Evolutionary conservation across 2,113 vertebrate genomes (phyloP), one percentile per base, ranked within the genome.

Genomic region (Cricetomys ansorgei): DNA sequence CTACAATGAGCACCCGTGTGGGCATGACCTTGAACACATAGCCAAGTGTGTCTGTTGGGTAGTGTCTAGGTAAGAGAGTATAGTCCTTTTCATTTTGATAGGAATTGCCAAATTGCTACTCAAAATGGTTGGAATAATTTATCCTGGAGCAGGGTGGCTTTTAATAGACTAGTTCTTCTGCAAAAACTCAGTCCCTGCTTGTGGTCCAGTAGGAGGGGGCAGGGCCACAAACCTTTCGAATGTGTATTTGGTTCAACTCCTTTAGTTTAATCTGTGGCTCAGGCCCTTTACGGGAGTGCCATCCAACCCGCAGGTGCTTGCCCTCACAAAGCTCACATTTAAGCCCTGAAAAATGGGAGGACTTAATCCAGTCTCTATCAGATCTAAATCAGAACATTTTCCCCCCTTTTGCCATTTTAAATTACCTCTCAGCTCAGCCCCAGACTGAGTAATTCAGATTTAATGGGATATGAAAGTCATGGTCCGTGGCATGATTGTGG

Each of bases 391-490:
- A 85, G 92, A 97, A 92, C 70, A 98, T 97, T 98, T 89, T 65
- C 67, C 40, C 89, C 95, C 90, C 96, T 70, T 98, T 97, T 97
- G 89, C 83, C 91, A 97, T 97, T 97, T 97, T 96, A 98, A 98
- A 98, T 98, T 97, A 98, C 89, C 94, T 98, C 97, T 95, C 89
- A 97, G 92, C 96, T 98, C 94, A 98, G 97, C 75, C 94, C 94
- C 89, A 98, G 97, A 95, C 96, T 96, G 95, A 98, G 97, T 98
- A 98, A 98, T 98, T 98, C 97, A 98, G 96, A 98, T 96, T 95
- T 98, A 97, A 98, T 97, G 89, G 93, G 96, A 98, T 98, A 98
- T 96, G 89, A 97, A 98, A 98, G 95, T 96, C 97, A 95, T 67
- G 98, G 97, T 97, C 97, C 11, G 1, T 96, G 96, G 97, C 96